Evolutionary conservation across 2,113 vertebrate genomes (phyloP).

Genomic region (Lutjanus erythropterus): DNA sequence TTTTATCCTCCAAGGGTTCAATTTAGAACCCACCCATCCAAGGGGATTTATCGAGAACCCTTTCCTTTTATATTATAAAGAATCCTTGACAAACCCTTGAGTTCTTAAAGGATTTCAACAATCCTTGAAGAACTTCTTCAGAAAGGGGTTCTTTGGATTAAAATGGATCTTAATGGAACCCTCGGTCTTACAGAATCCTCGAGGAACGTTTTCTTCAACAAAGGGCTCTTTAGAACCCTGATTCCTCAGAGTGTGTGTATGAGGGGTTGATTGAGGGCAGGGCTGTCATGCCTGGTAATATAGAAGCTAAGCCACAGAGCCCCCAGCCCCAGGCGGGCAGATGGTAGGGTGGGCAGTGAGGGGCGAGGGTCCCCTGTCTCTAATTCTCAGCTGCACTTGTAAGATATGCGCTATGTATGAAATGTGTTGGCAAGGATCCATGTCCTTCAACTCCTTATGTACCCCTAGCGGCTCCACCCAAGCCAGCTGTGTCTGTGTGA

Average conservation of each 20-base stretch:
- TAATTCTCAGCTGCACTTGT: slow-evolving; percentile 74
- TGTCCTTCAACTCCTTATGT: slow-evolving; percentile 82
- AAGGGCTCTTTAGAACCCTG: too few relatives aligned
- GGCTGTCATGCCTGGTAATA: slow-evolving; percentile 68
- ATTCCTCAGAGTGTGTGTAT: slow-evolving; percentile 39
- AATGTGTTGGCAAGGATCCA: slow-evolving; percentile 85
- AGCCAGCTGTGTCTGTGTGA: slow-evolving; percentile 80
- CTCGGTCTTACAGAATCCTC: too few relatives aligned
- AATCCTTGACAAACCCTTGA: too few relatives aligned
- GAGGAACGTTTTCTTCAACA: too few relatives aligned
- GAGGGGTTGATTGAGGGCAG: slow-evolving; percentile 75
- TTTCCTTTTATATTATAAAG: too few relatives aligned
- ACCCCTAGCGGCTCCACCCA: slow-evolving; percentile 75
- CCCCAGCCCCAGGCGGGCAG: slow-evolving; percentile 74
- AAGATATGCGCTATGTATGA: slow-evolving; percentile 82
- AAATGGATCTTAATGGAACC: too few relatives aligned
- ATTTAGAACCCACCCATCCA: too few relatives aligned
- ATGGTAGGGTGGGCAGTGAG: slow-evolving; percentile 77
- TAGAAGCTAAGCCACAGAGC: slow-evolving; percentile 65
- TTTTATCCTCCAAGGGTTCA: too few relatives aligned
- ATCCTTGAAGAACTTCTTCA: too few relatives aligned
- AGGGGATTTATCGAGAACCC: too few relatives aligned
- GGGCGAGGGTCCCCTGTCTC: slow-evolving; percentile 71
- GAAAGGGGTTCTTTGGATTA: too few relatives aligned
- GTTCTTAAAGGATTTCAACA: too few relatives aligned